Conservation (phyloP, 2,113 vertebrate genomes). For the Hemibagrus wyckioides region DNA sequence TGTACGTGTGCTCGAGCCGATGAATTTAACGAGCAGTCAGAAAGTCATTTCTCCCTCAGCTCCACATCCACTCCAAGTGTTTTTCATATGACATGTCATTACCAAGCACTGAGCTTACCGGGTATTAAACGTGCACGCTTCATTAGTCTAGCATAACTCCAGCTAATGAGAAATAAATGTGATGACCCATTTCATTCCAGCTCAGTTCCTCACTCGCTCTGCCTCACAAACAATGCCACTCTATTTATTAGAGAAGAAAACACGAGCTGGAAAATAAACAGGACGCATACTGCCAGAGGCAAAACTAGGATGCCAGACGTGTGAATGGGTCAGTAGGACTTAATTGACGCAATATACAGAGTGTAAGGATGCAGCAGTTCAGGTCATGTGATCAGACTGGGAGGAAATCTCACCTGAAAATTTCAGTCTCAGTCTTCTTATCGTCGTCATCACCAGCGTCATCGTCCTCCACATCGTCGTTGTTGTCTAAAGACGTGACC, state of each 20-base stretch:
- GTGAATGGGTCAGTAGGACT: neutral
- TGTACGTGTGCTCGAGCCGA: neutral
- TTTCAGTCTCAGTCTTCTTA: slow-evolving; percentile 68
- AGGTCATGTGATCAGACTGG: slow-evolving; percentile 1
- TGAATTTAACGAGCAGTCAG: slow-evolving; percentile 57
- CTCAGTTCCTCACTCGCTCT: slow-evolving; percentile 33
- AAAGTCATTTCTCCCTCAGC: slow-evolving; percentile 39
- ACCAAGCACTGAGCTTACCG: slow-evolving; percentile 42
- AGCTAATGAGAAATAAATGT: slow-evolving; percentile 49
- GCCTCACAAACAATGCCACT: slow-evolving; percentile 14
- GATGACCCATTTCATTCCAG: slow-evolving; percentile 37
- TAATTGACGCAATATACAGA: neutral
- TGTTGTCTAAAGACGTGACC: neutral
- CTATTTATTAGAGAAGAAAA: neutral
- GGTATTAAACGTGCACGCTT: slow-evolving; percentile 58
- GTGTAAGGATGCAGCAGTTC: no score
- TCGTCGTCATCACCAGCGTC: slow-evolving; percentile 67
- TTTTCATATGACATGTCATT: slow-evolving; percentile 51
- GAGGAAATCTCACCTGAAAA: slow-evolving; percentile 56
- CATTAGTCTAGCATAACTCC: slow-evolving; percentile 45
- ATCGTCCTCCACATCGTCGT: neutral
- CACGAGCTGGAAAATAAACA: slow-evolving; percentile 6
- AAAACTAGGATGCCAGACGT: neutral
- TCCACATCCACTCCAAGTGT: neutral
- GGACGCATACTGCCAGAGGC: neutral